A percentile compares a stretch with the other conserved stretches of the same genome.
phyloP scores from a whole-genome alignment of 1,140 invertebrate genomes.

The Drosophila ercepeae region DNA sequence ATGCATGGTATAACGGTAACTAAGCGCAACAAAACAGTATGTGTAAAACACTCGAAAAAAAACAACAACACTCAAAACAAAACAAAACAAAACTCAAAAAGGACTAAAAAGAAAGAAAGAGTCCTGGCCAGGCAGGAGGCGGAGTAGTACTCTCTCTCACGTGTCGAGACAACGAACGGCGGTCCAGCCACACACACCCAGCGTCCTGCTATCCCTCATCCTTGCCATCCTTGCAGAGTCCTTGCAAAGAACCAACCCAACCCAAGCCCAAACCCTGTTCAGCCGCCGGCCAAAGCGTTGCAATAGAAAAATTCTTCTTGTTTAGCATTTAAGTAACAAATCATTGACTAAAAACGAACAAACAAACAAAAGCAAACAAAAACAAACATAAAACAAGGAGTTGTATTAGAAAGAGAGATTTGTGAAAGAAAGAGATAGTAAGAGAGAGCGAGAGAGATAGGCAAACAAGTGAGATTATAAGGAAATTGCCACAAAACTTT shows the following conservation, averaged over 20 bases:
- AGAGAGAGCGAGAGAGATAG: conserved; percentile 2
- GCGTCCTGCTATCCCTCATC: neutral
- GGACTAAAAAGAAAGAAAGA: neutral
- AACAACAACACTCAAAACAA: conserved; percentile 10
- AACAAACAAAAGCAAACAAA: conserved; percentile 24
- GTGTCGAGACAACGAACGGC: conserved; percentile 64
- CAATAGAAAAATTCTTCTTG: conserved; percentile 79
- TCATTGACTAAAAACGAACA: conserved; percentile 27
- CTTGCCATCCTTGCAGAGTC: neutral
- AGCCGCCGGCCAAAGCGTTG: conserved; percentile 45
- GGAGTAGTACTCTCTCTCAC: conserved; percentile 16
- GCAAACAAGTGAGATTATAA: conserved; percentile 13
- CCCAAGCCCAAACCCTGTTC: neutral
- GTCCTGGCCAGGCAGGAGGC: neutral
- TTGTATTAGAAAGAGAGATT: conserved; percentile 12
- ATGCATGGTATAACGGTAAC: conserved; percentile 76
- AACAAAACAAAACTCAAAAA: conserved; percentile 2
- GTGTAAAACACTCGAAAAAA: conserved; percentile 65
- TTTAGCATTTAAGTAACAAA: conserved; percentile 77
- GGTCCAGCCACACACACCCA: conserved; percentile 4
- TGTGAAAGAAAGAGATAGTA: neutral
- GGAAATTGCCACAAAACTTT: conserved; percentile 35
- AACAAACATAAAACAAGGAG: conserved; percentile 16
- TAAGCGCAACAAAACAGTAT: conserved; percentile 76
- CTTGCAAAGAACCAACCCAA: conserved; percentile 6